Base-by-base conservation (phyloP, 2,888 invertebrate species). In the Crocallis elinguaria region DNA sequence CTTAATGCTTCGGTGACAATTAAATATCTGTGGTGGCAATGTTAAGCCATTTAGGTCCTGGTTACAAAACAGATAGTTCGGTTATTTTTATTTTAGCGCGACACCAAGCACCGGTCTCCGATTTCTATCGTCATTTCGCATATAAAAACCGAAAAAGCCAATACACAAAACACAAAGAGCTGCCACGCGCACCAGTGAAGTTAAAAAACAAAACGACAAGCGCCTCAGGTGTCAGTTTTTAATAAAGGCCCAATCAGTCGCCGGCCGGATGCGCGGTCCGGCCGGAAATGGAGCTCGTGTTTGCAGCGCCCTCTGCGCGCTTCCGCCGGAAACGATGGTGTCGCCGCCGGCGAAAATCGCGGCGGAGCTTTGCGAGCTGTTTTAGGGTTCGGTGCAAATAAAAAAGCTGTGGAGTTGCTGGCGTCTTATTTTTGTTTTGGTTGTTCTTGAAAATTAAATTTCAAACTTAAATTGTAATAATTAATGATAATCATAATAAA, bases 211-310 rank as follows among this genome's bases (percentile, higher is more conserved):
- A 43, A 53, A 53, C 64, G 61, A 6, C 64, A 62, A 64, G 69
- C 74, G 88, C 89, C 88, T 75, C 84, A 88, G 89, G 90, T 89
- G 88, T 88, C 86, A 82, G 83, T 85, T 88, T 90, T 91, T 90
- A 91, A 90, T 91, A 91, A 88, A 86, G 84, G 73, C 75, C 86
- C 89, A 89, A 90, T 89, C 90, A 90, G 86, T 86, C 87, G 74
- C 68, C 74, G 71, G 77, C 81, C 88, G 88, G 88, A 88, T 68
- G 82, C 75, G 75, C 71, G 75, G 80, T 80, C 83, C 79, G 78
- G 73, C 79, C 82, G 90, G 90, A 91, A 90, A 91, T 90, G 86
- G 89, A 81, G 82, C 82, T 77, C 82, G 86, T 85, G 87, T 86
- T 87, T 79, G 83, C 66, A 68, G 75, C 82, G 79, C 85, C 84